A percentile compares a stretch with the other conserved stretches of the same genome.
Conservation (phyloP, 1,140 invertebrate genomes). For the Heliconius hewitsoni region DNA sequence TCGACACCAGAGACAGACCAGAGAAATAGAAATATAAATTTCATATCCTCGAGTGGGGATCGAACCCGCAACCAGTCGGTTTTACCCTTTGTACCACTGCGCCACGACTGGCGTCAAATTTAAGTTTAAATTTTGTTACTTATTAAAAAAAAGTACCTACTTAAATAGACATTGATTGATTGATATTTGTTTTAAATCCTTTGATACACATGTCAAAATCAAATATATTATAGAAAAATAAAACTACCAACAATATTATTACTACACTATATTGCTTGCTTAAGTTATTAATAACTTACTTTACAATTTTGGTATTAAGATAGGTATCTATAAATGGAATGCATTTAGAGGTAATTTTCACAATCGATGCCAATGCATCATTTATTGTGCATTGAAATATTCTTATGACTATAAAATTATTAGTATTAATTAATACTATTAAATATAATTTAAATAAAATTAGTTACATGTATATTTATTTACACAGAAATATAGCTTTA, state of each 20-base stretch:
- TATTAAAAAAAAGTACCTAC: background rate
- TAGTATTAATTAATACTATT: slow-evolving; percentile 38
- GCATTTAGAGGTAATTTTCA: slow-evolving; percentile 72
- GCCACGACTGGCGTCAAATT: too few species aligned
- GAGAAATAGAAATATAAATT: too few species aligned
- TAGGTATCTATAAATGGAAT: slow-evolving; percentile 72
- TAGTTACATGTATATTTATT: slow-evolving; percentile 46
- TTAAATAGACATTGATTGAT: background rate
- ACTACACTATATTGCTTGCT: slow-evolving; percentile 59
- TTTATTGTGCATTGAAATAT: background rate
- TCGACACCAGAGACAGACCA: too few species aligned
- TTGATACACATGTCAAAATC: background rate
- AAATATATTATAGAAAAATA: background rate
- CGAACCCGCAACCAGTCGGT: too few species aligned
- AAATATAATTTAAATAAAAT: slow-evolving; percentile 60
- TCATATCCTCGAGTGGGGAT: too few species aligned
- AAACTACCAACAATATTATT: background rate
- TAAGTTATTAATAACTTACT: slow-evolving; percentile 43
- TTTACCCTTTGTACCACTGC: too few species aligned
- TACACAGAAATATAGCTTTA: slow-evolving; percentile 42
- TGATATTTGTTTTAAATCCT: background rate
- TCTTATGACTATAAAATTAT: slow-evolving; percentile 32
- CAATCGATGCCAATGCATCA: slow-evolving; percentile 37
- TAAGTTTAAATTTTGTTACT: too few species aligned
- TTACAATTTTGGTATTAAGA: slow-evolving; percentile 66